Conservation (phyloP, 2,113 vertebrate species). For the Cheirogaleus medius region DNA sequence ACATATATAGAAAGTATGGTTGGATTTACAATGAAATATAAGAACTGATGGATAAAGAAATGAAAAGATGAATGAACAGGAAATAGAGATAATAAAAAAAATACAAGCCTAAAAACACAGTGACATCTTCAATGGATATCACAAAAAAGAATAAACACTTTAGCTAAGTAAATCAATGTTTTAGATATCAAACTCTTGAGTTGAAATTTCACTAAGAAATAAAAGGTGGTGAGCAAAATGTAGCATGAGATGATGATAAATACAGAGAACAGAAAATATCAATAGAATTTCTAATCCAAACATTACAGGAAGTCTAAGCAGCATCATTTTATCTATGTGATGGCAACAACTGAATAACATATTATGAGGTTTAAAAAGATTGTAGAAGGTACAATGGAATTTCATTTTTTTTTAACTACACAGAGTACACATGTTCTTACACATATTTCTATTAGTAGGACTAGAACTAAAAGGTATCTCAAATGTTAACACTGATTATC, state of each 20-base stretch:
- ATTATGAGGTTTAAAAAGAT: not conserved
- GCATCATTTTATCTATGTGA: not conserved
- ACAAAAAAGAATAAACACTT: not conserved
- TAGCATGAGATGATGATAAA: not conserved
- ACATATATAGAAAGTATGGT: not conserved
- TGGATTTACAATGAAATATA: not conserved
- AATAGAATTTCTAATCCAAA: not conserved
- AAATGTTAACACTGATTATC: not conserved
- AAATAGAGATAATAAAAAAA: not conserved
- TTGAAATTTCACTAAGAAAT: not conserved
- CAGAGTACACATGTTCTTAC: not conserved
- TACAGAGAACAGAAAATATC: not conserved
- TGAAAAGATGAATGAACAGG: not conserved
- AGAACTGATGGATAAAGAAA: not conserved
- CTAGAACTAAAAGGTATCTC: not conserved
- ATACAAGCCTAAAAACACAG: not conserved
- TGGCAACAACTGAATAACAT: not conserved
- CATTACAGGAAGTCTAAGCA: not conserved
- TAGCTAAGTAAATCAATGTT: not conserved
- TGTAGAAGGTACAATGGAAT: not conserved
- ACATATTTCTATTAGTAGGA: not conserved
- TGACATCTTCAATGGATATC: not conserved
- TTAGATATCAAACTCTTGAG: not conserved
- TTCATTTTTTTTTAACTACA: not conserved
- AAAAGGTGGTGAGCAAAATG: not conserved